Evolutionary conservation across 2,113 vertebrate species (phyloP).

Genomic region (Pristiophorus japonicus): DNA sequence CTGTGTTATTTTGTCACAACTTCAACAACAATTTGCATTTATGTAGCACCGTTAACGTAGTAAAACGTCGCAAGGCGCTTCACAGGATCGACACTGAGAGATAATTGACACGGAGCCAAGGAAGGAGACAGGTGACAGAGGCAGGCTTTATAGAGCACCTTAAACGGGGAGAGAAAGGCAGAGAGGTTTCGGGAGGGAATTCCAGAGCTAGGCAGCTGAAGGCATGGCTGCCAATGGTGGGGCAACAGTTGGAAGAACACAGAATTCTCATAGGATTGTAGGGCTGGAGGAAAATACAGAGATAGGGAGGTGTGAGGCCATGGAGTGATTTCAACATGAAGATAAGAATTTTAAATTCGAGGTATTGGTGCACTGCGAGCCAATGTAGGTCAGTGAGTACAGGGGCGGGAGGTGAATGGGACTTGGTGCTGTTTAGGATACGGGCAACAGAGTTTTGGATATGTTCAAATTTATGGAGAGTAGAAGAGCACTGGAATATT

Average conservation of each 20-base stretch:
- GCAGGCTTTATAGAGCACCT: not conserved
- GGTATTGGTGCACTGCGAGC: not conserved
- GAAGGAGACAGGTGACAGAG: not conserved
- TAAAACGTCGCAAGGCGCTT: not conserved
- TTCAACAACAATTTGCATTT: not conserved
- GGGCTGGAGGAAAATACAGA: not conserved
- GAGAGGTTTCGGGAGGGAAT: not conserved
- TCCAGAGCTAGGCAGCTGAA: not conserved
- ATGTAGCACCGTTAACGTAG: not conserved
- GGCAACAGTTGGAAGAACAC: not conserved
- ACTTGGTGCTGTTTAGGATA: not conserved
- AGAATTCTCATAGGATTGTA: not conserved
- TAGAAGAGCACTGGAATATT: not conserved
- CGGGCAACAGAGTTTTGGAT: not conserved
- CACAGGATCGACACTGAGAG: not conserved
- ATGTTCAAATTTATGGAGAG: not conserved
- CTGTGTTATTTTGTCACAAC: not conserved
- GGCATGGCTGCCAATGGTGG: not conserved
- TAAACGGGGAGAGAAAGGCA: not conserved
- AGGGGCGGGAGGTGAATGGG: too few species aligned
- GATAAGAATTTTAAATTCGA: not conserved
- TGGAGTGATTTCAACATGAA: not conserved
- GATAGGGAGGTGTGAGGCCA: not conserved
- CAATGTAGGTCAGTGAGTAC: too few species aligned
- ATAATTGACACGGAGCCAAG: not conserved